phyloP scores from a whole-genome alignment of 2,797 vertebrate genomes.

The Cottoperca gobio region DNA sequence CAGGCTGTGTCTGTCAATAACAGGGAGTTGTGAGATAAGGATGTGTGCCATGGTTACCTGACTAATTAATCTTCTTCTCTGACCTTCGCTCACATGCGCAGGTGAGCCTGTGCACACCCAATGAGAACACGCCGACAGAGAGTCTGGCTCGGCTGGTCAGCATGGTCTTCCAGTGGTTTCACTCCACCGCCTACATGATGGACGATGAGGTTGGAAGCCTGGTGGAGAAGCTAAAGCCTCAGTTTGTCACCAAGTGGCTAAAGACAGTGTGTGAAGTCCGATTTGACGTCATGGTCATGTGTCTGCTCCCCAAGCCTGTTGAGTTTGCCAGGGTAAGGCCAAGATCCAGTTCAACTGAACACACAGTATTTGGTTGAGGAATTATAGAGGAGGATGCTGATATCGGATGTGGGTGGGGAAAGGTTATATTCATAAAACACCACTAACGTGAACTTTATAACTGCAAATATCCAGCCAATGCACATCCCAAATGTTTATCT shows the following conservation, averaged over 20 bases:
- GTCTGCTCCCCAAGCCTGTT: constrained; percentile 97
- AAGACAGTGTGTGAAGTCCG: constrained; percentile 98
- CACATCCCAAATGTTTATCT: neutral
- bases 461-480: neutral
- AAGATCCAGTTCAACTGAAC: neutral
- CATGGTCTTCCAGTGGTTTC: constrained; percentile 99
- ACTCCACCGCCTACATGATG: constrained; percentile 99
- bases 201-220: constrained; percentile 99
- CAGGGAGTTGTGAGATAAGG: constrained; percentile 37
- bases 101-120: constrained; percentile 98
- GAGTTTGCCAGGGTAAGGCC: constrained; percentile 96
- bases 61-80: constrained; percentile 27
- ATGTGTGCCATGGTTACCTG: constrained; percentile 11
- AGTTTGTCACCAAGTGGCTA: constrained; percentile 99
- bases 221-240: constrained; percentile 98
- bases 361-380: neutral
- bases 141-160: constrained; percentile 97
- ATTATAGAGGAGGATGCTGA: neutral
- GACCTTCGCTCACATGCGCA: constrained; percentile 62
- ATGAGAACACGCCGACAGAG: constrained; percentile 98
- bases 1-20: constrained; percentile 45
- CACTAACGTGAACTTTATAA: neutral
- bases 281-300: constrained; percentile 99
- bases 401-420: too few species aligned
- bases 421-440: neutral